A percentile compares a stretch with the other conserved stretches of the same genome.
Conservation (phyloP, 2,888 invertebrate species). For the Hypercompe scribonia region DNA sequence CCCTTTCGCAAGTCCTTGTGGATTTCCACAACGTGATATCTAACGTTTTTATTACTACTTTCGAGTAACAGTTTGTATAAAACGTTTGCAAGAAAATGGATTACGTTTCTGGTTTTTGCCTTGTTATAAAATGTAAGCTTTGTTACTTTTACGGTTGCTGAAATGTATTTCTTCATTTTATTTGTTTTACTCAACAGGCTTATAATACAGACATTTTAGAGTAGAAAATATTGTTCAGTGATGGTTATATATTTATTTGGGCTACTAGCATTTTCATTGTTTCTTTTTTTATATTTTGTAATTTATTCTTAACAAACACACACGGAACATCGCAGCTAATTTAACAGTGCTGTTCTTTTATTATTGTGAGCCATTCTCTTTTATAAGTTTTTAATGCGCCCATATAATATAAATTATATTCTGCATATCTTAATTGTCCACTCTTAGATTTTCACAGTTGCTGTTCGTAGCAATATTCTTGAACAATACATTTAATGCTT, state of each 20-base stretch:
- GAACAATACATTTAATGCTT: neutral
- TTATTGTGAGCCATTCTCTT: too few relatives aligned
- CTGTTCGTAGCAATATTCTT: neutral
- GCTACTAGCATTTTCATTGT: neutral
- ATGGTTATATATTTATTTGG: neutral
- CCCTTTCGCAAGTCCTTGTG: conserved; percentile 53
- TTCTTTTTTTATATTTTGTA: neutral
- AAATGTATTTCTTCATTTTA: neutral
- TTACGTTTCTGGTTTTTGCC: conserved; percentile 17
- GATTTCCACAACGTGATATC: conserved; percentile 57
- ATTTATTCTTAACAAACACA: neutral
- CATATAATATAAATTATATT: too few relatives aligned
- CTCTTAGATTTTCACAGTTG: too few relatives aligned
- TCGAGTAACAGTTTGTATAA: conserved; percentile 33
- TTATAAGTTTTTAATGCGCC: too few relatives aligned
- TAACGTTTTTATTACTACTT: conserved; percentile 54
- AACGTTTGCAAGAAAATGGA: conserved; percentile 27
- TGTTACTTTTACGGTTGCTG: neutral
- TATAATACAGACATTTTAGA: neutral
- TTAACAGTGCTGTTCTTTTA: too few relatives aligned
- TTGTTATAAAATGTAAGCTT: conserved; percentile 12
- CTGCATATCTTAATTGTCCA: too few relatives aligned
- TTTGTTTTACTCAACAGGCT: neutral
- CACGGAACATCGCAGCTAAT: too few relatives aligned
- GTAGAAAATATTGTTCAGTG: neutral